Percentiles rank a stretch among this genome's conserved stretches.
phyloP scores from a whole-genome alignment of 2,113 vertebrate genomes.

The Semnopithecus entellus region DNA sequence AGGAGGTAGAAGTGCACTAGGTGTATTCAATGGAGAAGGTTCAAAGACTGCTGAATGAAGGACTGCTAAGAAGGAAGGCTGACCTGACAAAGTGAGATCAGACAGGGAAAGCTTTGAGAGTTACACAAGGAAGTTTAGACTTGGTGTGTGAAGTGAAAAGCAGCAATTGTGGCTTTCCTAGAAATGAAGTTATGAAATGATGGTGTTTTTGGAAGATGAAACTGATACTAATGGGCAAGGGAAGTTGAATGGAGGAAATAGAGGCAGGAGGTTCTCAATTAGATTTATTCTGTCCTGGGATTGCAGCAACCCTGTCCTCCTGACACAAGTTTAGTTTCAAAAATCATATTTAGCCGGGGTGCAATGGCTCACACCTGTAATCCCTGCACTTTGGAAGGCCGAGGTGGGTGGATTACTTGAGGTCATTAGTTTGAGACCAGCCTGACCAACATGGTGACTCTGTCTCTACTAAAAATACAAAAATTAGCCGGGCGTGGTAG shows the following conservation, averaged over 20 bases:
- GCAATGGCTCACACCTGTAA: too few species aligned
- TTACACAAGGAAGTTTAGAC: too few species aligned
- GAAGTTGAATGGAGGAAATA: neutral
- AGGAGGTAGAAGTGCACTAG: rapidly evolving
- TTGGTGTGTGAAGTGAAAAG: neutral
- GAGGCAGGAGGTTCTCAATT: neutral
- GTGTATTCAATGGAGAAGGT: rapidly evolving
- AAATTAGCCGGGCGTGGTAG: too few species aligned
- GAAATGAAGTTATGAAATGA: neutral
- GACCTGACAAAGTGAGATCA: rapidly evolving
- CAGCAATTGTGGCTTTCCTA: neutral
- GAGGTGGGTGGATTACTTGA: too few species aligned
- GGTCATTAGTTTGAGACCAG: too few species aligned
- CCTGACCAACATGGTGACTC: too few species aligned
- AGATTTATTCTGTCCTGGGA: neutral
- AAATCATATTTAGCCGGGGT: neutral
- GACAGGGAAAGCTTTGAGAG: neutral
- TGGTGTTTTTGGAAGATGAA: neutral
- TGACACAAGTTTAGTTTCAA: neutral
- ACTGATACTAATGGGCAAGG: neutral
- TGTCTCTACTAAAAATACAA: too few species aligned
- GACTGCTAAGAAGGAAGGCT: rapidly evolving
- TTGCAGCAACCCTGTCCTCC: neutral
- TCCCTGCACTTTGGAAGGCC: too few species aligned
- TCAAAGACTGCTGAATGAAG: neutral